A percentile compares a stretch with the other conserved stretches of the same genome.
phyloP scores from a whole-genome alignment of 2,797 vertebrate species.

The Pogoniulus pusillus region DNA sequence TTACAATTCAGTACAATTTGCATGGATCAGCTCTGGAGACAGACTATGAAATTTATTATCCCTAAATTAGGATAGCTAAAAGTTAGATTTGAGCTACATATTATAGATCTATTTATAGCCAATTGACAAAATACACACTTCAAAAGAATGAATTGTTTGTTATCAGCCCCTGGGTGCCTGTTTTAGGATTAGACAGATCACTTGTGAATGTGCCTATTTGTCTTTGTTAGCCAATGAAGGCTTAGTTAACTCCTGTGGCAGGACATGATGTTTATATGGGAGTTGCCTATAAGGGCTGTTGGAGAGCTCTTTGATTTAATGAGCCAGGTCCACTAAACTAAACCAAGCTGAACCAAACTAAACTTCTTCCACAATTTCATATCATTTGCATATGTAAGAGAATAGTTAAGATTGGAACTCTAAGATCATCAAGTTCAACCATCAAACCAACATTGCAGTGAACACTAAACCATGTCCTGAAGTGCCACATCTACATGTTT shows the following conservation, averaged over 20 bases:
- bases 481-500: too few species aligned
- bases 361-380: background rate
- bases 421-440: too few species aligned
- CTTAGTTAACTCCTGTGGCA: background rate
- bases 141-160: background rate
- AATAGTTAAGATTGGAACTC: too few species aligned
- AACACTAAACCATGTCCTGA: too few species aligned
- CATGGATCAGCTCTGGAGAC: constrained; percentile 19
- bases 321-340: background rate
- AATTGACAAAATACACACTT: background rate
- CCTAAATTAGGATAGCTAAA: background rate
- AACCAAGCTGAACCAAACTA: background rate
- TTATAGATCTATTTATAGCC: background rate
- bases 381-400: background rate
- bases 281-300: background rate
- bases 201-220: background rate
- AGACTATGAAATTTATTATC: constrained; percentile 23
- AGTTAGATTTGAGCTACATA: background rate
- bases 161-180: background rate
- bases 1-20: constrained; percentile 26
- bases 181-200: background rate
- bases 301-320: background rate
- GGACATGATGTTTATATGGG: background rate
- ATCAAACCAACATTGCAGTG: too few species aligned
- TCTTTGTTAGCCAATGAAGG: background rate